Base-by-base conservation (phyloP, 1,140 invertebrate genomes). In the Drosophila subobscura region DNA sequence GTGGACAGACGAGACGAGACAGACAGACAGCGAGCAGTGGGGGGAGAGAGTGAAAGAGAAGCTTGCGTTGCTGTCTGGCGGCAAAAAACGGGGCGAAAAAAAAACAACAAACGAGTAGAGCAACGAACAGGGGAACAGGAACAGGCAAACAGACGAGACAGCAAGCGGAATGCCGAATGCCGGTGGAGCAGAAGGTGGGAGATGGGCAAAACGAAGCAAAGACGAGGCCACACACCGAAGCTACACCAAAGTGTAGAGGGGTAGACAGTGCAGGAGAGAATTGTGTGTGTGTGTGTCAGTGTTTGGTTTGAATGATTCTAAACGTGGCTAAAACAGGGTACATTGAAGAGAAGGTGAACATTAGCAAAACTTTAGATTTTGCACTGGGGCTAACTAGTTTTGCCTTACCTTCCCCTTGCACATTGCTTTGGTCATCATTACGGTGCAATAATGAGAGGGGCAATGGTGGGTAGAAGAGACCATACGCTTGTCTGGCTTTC, bases 41-140 rank as follows among this genome's bases (percentile, higher is more conserved):
- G 16, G 14, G 5, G 14, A 16, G 14, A 41, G 55, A 33, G 25
- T 41, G 22, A 33, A 46, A 44, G 6, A 65, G 72, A 61, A 37
- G 33, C 33, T 37, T 37, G 33, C 33, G 33, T 37, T 37, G 10
- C 33, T 37, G 33, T 37, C 33, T 33, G 45, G 68, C 67, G 72
- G 80, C 67, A 68, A 67, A 51, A 66, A 72, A 5, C 25, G 83
- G 78, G 60, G 51, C 72, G 77, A 76, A 70, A 60, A 71, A 67
- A 71, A 80, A 77, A 86, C 81, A 83, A 73, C 57, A 86, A 83
- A 73, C 60, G 59, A 78, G 60, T 83, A 88, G 72, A 53, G 45
- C 60, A 49, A 46, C 25, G 75, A 88, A 88, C 84, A 88, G 84
- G 83, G 75, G 54, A 89, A 50, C 83, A 86, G 83, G 66, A 88